Evolutionary conservation across 2,797 vertebrate genomes (phyloP).

Genomic region (Trematomus bernacchii): DNA sequence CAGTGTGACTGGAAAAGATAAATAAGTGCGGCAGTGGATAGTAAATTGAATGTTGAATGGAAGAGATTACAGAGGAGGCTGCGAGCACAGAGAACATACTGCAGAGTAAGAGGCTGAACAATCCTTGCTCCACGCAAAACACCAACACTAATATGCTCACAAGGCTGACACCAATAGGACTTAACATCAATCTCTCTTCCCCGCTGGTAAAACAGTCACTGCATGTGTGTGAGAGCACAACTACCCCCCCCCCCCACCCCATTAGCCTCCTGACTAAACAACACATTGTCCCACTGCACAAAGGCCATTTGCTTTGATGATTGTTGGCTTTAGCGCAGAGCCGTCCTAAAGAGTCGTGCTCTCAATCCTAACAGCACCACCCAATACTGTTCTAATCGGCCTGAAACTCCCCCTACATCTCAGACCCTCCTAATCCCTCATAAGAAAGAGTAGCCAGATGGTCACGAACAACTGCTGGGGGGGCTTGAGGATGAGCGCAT

Average conservation of each 20-base stretch:
- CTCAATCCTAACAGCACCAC: constrained; percentile 70
- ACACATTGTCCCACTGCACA: constrained; percentile 45
- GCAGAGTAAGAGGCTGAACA: constrained; percentile 49
- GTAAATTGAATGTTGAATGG: constrained; percentile 52
- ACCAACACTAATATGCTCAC: constrained; percentile 50
- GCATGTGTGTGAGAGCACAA: constrained; percentile 13
- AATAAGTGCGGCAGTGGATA: constrained; percentile 29
- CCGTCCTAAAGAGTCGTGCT: constrained; percentile 62
- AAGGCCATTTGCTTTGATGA: constrained; percentile 63
- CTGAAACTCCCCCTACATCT: constrained; percentile 81
- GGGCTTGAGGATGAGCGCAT: constrained; percentile 69
- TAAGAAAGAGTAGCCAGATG: constrained; percentile 91
- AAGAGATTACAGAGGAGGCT: constrained; percentile 46
- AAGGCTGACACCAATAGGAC: constrained; percentile 57
- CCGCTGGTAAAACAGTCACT: constrained; percentile 41
- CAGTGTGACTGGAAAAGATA: constrained; percentile 27
- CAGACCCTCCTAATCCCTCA: constrained; percentile 89
- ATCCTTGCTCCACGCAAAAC: constrained; percentile 58
- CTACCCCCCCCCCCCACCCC: constrained; percentile 1
- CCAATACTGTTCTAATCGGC: constrained; percentile 83
- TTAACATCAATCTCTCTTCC: constrained; percentile 59
- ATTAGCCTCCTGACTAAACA: constrained; percentile 5
- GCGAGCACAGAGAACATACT: constrained; percentile 20
- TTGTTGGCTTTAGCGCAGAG: constrained; percentile 59
- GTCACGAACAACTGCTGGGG: constrained; percentile 85